A percentile compares a stretch with the other conserved stretches of the same genome.
Conservation (phyloP, 2,113 vertebrate genomes). For the Rafetus swinhoei region DNA sequence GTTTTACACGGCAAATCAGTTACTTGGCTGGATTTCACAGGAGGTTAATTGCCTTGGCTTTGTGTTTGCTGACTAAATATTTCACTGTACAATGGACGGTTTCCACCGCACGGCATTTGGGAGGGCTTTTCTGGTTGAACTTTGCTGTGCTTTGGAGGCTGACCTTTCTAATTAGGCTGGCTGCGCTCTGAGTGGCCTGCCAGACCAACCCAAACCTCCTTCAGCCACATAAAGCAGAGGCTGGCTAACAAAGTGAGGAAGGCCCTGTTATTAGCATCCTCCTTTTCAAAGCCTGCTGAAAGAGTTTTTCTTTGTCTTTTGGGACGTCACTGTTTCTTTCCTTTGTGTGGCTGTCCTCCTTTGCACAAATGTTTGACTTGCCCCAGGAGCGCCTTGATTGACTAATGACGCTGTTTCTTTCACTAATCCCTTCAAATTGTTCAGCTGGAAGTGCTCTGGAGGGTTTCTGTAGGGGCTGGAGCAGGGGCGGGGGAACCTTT, state of each 20-base stretch:
- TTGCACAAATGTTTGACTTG: background rate
- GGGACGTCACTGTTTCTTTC: background rate
- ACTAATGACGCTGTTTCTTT: conserved; percentile 15
- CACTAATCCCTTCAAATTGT: background rate
- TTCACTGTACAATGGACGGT: background rate
- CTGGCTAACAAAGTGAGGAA: background rate
- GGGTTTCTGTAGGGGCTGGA: background rate
- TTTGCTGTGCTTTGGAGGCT: accelerated
- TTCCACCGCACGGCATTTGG: background rate
- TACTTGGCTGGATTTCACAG: background rate
- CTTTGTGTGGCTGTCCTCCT: background rate
- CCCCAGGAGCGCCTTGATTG: background rate
- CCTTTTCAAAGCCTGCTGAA: background rate
- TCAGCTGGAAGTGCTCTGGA: conserved; percentile 12
- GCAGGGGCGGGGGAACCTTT: too few relatives aligned
- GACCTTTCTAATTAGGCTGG: conserved; percentile 9
- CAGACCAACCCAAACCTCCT: conserved; percentile 2
- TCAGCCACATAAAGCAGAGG: conserved; percentile 27
- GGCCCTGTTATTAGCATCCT: background rate
- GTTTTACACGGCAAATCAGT: background rate
- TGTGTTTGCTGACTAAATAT: accelerated
- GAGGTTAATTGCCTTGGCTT: background rate
- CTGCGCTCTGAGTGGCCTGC: background rate
- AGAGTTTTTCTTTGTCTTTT: background rate
- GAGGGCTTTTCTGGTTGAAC: background rate